A percentile compares a stretch with the other conserved stretches of the same genome.
Conservation (phyloP, 2,797 vertebrate species). For the Neomorphus geoffroyi region DNA sequence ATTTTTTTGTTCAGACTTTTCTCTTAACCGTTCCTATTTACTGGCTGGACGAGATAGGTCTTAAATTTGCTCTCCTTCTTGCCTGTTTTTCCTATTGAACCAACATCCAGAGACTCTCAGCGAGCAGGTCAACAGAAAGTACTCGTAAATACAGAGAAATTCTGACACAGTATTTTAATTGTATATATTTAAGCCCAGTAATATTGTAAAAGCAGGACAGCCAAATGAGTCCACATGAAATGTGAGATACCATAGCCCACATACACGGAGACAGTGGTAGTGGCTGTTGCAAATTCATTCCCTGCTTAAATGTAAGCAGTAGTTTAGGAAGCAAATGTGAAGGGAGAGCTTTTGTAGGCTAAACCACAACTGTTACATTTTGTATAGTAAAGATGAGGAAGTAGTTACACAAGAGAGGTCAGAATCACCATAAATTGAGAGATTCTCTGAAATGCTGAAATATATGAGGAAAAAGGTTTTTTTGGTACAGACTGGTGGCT, state of each 20-base stretch:
- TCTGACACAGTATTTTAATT: background rate
- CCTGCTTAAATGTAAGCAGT: background rate
- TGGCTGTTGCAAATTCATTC: background rate
- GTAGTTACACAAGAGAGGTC: background rate
- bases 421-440: background rate
- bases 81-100: background rate
- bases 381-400: background rate
- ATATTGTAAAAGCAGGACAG: background rate
- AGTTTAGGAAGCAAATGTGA: background rate
- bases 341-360: background rate
- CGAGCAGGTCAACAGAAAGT: background rate
- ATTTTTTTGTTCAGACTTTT: background rate
- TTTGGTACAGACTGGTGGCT: background rate
- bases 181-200: background rate
- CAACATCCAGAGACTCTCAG: background rate
- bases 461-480: background rate
- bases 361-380: background rate
- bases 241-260: accelerated
- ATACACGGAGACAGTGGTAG: background rate
- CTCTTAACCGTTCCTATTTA: background rate
- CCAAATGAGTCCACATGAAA: background rate
- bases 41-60: background rate
- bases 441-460: background rate
- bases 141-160: background rate
- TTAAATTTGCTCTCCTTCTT: background rate